Base-by-base conservation (phyloP, 1,140 invertebrate genomes). In the Sesamia nonagrioides region DNA sequence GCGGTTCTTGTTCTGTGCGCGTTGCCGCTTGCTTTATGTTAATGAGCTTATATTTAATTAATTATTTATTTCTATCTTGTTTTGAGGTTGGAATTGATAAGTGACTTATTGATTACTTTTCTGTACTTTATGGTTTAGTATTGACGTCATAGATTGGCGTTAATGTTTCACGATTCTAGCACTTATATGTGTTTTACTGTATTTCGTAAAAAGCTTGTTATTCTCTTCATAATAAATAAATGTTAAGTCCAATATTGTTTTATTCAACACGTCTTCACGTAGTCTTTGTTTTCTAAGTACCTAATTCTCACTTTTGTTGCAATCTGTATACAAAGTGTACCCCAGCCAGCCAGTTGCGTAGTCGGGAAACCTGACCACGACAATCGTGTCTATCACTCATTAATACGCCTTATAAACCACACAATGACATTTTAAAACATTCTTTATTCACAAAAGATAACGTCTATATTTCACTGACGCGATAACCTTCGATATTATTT, bases 361-460 rank as follows among this genome's bases (percentile, higher is more conserved):
- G 78, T 84, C 77, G 81, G 83, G 86, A 82, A 87, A 87, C 82
- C 83, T 85, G 82, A 88, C 86, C 82, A 83, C 83, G 72, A 77
- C 75, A 78, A 56, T 42, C 77, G 27, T 76, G 48, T 52, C 56
- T 63, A 71, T 56, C 75, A 77, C 68, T 69, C 61, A 42, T 21
- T 71, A 79, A 74, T 74, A 78, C 73, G 77, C 50, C 40, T 35
- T 77, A 68, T 52, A 50, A 54, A 77, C 74, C 61, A 68, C 48
- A 37, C 33, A 48, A 50, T 52, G 27, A 77, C 73, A 75, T 56
- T 77, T 45, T 58, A 60, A 76, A 80, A 61, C 33, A 45, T 18
- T 69, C 56, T 71, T 27, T 76, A 69, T 33, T 18, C 13, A n/a
- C 52, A 17, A 71, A 17, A 40, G 52, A 71, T 77, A 76, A 18